Evolutionary conservation across 2,113 vertebrate genomes (phyloP), one percentile per base, ranked within the genome.

Genomic region (Romanogobio albipinnatus): DNA sequence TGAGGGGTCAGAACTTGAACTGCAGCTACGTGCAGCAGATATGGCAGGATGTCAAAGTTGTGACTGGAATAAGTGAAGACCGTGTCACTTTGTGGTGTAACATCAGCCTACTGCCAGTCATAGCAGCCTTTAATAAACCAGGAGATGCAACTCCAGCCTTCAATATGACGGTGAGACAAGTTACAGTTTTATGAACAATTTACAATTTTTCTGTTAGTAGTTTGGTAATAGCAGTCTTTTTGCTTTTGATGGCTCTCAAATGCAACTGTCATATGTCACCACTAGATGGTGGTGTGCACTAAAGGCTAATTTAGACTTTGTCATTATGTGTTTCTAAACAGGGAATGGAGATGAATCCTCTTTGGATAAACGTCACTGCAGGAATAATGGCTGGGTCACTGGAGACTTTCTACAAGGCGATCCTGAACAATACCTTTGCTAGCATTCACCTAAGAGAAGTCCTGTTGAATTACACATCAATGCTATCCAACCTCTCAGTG

Each of bases 241-340:
- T 47, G 11, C 76, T 70, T 53, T 53, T 45, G 10, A 10, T 81
- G 5, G 17, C 13, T 24, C 43, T 76, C 0, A 81, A 33, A 11
- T 76, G 17, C 74, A 86, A 36, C 58, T 66, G 33, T 64, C 84
- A 9, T 51, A 3, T 66, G 68, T 78, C 0, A 76, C 90, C 93
- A 93, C 92, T 91, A 87, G 93, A 82, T 91, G 91, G 91, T 90
- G 93, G 89, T 93, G 89, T 93, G 87, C 85, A 84, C 58, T 82
- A 87, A 87, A 10, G 10, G 58, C 77, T 56, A 39, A n/a, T 49
- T 47, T 11, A 9, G 26, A 22, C 43, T 43, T 10, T 13, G 29
- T 39, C 22, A 19, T 36, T 45, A 9, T 88, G n/a, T 68, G 7
- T 29, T 53, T 81, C 26, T 74, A 47, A 85, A 86, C 89, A 93